Percentiles rank a stretch among this genome's conserved stretches.
Evolutionary conservation across 53 echinoderm and acorn worm species (phyloP).

Genomic region (Paelopatides confundens): DNA sequence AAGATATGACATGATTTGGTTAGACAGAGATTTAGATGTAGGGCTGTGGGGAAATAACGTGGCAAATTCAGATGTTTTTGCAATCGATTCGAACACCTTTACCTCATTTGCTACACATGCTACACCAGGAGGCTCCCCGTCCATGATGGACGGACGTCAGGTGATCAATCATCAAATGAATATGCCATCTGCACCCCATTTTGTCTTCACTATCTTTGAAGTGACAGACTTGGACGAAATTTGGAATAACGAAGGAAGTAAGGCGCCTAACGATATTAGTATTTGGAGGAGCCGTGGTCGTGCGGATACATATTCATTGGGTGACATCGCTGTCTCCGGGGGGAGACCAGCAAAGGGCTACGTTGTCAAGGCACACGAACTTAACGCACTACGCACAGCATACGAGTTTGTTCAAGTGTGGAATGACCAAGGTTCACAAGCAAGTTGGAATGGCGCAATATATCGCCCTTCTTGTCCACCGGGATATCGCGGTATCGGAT

Average conservation of each 20-base stretch:
- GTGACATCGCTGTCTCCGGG: neutral
- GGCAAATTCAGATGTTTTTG: too few relatives aligned
- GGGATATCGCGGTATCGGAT: neutral
- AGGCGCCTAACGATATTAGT: neutral
- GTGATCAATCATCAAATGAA: neutral
- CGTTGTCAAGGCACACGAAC: neutral
- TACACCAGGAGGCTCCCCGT: too few relatives aligned
- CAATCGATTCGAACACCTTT: too few relatives aligned
- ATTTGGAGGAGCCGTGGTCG: neutral
- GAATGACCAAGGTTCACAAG: neutral
- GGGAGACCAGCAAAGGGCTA: neutral
- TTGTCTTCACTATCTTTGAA: neutral
- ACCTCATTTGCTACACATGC: too few relatives aligned
- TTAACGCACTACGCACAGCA: neutral
- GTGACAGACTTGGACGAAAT: neutral
- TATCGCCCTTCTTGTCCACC: neutral
- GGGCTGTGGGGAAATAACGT: too few relatives aligned
- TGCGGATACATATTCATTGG: neutral
- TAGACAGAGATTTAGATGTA: too few relatives aligned
- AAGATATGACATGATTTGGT: neutral
- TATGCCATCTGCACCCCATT: neutral
- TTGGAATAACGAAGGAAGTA: neutral
- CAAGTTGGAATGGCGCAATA: neutral
- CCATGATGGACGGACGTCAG: too few relatives aligned
- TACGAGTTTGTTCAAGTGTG: neutral